Evolutionary conservation across 2,113 vertebrate species (phyloP), one percentile per base, ranked within the genome.

Genomic region (Ovibos moschatus): DNA sequence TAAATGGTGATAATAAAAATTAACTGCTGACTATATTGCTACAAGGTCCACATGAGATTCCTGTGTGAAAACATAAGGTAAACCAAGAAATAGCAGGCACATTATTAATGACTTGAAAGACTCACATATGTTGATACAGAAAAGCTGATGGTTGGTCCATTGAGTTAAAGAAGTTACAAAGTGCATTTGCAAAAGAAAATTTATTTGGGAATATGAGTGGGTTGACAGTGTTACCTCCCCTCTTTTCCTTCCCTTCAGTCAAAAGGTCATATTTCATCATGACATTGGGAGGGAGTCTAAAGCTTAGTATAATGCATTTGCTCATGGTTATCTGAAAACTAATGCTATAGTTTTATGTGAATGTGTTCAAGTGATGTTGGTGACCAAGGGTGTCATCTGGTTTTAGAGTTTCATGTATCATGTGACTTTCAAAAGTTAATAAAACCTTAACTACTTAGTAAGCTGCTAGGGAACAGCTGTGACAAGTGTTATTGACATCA

Each of bases 361-460:
- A n/a, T 36, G 27, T 53, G 45, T 81, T 87, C 14, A 89, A 91
- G 45, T 55, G 78, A 78, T 6, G 4, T 81, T 58, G 81, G 40
- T 90, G 47, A 71, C 28, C 64, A 82, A 60, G 47, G 55, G 60
- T n/a, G 30, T 33, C 36, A 17, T 90, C 43, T 67, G 36, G 58
- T 45, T 95, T 87, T 55, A 91, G 71, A 87, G 33, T 78, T 93
- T 86, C 1, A 0, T 91, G 17, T 82, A 50, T 78, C 55, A 33
- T 60, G 19, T 89, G 90, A 71, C 60, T 98, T 95, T 78, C 67
- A 94, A 92, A 64, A 82, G 53, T 92, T 94, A 87, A 79, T 85
- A 51, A 87, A 95, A 90, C 3, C 7, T 43, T 78, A 93, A 96
- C 33, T 58, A 74, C 78, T 62, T 92, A 84, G 71, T 95, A 93